phyloP scores from a whole-genome alignment of 2,113 vertebrate genomes.

The Ctenomys sociabilis region DNA sequence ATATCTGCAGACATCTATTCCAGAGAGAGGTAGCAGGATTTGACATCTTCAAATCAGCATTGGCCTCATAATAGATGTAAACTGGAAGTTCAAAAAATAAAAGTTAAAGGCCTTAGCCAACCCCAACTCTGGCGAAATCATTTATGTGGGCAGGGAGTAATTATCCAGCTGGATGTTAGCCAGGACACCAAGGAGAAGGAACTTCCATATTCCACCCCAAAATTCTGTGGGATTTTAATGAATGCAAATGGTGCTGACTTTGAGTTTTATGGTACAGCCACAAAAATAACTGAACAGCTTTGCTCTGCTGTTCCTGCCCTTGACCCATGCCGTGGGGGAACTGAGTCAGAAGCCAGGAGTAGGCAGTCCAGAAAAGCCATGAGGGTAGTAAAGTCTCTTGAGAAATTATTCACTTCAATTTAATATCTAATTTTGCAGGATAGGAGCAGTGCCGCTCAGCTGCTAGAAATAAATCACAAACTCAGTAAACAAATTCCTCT shows the following conservation, averaged over 20 bases:
- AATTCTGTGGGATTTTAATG: slow-evolving; percentile 70
- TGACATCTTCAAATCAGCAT: slow-evolving; percentile 28
- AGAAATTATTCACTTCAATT: slow-evolving; percentile 67
- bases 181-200: slow-evolving; percentile 51
- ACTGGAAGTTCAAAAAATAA: background rate
- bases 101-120: slow-evolving; percentile 7
- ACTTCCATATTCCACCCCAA: slow-evolving; percentile 14
- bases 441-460: slow-evolving; percentile 1
- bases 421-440: slow-evolving; percentile 57
- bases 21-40: background rate
- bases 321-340: background rate
- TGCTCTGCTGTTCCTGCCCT: background rate
- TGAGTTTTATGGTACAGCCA: slow-evolving; percentile 49
- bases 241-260: slow-evolving; percentile 70
- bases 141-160: slow-evolving; percentile 69
- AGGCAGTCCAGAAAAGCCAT: background rate
- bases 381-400: slow-evolving; percentile 48
- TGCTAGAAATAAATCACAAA: slow-evolving; percentile 42
- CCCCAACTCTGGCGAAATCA: background rate
- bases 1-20: background rate
- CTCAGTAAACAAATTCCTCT: background rate
- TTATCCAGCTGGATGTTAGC: slow-evolving; percentile 70
- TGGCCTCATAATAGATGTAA: background rate
- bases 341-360: slow-evolving; percentile 49
- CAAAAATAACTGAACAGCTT: background rate